Evolutionary conservation across 2,797 vertebrate genomes (phyloP).

Genomic region (Picus viridis): DNA sequence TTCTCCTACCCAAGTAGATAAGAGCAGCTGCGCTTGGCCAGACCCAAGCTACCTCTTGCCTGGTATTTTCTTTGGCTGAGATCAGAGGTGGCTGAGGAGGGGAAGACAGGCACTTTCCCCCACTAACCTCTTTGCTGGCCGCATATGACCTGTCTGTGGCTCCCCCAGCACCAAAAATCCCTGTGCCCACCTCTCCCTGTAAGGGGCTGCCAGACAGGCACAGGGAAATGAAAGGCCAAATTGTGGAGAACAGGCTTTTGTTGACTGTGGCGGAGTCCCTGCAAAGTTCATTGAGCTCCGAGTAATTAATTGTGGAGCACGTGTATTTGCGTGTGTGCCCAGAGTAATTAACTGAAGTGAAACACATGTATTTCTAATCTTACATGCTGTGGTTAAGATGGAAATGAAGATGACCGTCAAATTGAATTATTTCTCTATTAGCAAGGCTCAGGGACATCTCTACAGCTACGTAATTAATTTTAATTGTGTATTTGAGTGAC

Average conservation of each 20-base stretch:
- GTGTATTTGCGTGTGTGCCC: background rate
- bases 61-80: slow-evolving; percentile 11
- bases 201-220: background rate
- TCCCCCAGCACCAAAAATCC: background rate
- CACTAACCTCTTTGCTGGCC: background rate
- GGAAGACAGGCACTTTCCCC: background rate
- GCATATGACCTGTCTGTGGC: accelerated
- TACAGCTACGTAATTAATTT: slow-evolving; percentile 45
- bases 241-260: background rate
- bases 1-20: slow-evolving; percentile 32
- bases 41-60: background rate
- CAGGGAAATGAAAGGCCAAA: background rate
- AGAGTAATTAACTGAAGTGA: slow-evolving; percentile 49
- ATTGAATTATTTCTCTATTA: slow-evolving; percentile 67
- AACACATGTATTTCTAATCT: slow-evolving; percentile 44
- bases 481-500: slow-evolving; percentile 33
- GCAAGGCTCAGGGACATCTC: slow-evolving; percentile 25
- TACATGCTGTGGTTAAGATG: background rate
- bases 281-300: background rate
- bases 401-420: slow-evolving; percentile 63
- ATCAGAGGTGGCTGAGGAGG: background rate
- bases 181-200: no score
- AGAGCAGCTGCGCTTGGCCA: slow-evolving; percentile 46
- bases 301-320: slow-evolving; percentile 26
- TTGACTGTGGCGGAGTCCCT: background rate